Base-by-base conservation (phyloP, 2,113 vertebrate genomes). In the Apaloderma vittatum region DNA sequence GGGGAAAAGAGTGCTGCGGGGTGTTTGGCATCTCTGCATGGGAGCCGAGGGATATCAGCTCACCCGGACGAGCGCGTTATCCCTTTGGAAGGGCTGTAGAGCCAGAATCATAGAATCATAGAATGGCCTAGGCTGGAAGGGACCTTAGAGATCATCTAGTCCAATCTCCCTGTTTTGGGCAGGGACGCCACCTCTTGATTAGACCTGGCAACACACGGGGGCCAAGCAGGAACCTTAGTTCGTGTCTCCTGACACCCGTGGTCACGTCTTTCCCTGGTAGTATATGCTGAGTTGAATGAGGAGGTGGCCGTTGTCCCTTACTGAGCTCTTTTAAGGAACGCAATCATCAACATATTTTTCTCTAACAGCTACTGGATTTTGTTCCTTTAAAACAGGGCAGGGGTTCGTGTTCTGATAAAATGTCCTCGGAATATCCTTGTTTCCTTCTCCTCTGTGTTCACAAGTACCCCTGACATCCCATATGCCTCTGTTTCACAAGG, bases 211-310 rank as follows among this genome's bases (percentile, higher is more conserved):
- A n/a, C n/a, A n/a, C n/a, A n/a, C n/a, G n/a, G n/a, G n/a, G n/a
- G n/a, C n/a, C n/a, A 48, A 90, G 43, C n/a, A 68, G 36, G 32
- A 73, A 40, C 26, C 29, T 63, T 81, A 15, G 19, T 46, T 76
- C 8, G 0, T 10, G 5, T 58, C 36, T 67, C 43, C n/a, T 78
- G 43, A 36, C 0, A 0, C 21, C 23, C 45, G 11, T 11, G 20
- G 11, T 65, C 15, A 2, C 34, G 49, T 19, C 32, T 46, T n/a
- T 48, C 37, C 30, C 15, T 46, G 34, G 40, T 49, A 78, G 46
- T 26, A 24, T 11, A 4, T 5, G n/a, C 26, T 59, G 51, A 6
- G 59, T 85, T 51, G 21, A 37, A 59, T 0, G 0, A n/a, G 37
- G 5, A 52, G 46, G 7, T 55, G 45, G 79, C 43, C 72, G 23